These are phyloP conservation scores for Muricea muricata DNA, from an alignment of 92 coral and sea anemone species.

Conservation along the genomic window DNA sequence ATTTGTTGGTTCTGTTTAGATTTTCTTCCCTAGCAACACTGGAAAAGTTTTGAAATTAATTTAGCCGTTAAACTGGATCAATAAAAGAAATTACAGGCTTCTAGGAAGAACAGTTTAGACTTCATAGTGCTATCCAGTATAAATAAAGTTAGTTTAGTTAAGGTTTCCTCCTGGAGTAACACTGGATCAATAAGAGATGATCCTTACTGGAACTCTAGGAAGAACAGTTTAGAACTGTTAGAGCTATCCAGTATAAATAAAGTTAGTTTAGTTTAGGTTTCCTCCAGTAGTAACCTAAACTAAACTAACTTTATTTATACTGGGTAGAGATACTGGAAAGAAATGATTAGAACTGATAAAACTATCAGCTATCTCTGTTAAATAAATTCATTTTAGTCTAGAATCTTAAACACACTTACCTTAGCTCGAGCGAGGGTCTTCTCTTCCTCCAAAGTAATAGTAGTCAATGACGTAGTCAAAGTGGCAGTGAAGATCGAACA, in stretches of 20 bases:
- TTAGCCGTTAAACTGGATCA: too few species aligned
- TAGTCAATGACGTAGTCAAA: slow-evolving; percentile 87
- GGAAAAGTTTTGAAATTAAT: neutral
- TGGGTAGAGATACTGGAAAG: neutral
- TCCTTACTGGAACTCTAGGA: neutral
- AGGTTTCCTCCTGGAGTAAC: neutral
- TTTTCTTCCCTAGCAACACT: too few species aligned
- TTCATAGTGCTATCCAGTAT: neutral
- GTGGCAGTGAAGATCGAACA: slow-evolving; percentile 97
- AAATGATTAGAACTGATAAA: too few species aligned
- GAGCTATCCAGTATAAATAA: neutral
- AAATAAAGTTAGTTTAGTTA: neutral
- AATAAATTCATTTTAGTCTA: too few species aligned
- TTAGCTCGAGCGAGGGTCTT: slow-evolving; percentile 72
- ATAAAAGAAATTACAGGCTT: too few species aligned
- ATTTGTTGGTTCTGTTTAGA: too few species aligned
- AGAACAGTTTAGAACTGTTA: neutral
- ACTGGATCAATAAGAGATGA: neutral
- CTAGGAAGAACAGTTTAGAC: too few species aligned
- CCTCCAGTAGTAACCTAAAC: neutral
- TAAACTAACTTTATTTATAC: neutral
- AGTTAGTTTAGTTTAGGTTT: neutral
- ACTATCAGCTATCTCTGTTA: neutral
- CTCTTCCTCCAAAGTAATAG: slow-evolving; percentile 74
- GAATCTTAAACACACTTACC: slow-evolving; percentile 55